These are phyloP conservation scores for Semaprochilodus insignis DNA, from an alignment of 2,797 vertebrate genomes.

Conservation along the genomic window DNA sequence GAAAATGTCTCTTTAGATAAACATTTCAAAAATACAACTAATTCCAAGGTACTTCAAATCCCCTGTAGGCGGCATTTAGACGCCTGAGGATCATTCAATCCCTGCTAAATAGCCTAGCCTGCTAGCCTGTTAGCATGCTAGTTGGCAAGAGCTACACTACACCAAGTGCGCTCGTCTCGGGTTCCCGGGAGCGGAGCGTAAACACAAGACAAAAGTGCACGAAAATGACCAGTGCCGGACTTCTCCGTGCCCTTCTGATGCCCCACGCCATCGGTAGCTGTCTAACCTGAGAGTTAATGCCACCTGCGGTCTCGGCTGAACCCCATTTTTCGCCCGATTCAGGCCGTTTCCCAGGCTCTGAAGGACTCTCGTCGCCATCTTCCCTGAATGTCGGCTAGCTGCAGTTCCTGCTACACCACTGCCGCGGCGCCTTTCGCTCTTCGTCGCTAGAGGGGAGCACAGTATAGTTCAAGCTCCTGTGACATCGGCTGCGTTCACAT, in stretches of 20 bases:
- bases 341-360: slow-evolving; percentile 75
- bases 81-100: not conserved
- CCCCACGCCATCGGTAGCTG: not conserved
- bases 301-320: slow-evolving; percentile 63
- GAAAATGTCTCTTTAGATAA: not conserved
- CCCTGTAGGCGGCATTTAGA: not conserved
- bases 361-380: slow-evolving; percentile 89
- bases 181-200: not conserved
- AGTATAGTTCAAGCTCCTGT: not conserved
- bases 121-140: slow-evolving; percentile 21
- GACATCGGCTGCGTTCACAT: not conserved
- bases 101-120: not conserved
- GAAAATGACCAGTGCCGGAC: not conserved
- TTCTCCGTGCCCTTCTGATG: no score
- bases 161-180: not conserved
- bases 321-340: slow-evolving; percentile 62
- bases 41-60: no score
- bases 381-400: slow-evolving; percentile 54
- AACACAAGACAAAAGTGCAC: not conserved
- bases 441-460: slow-evolving; percentile 14
- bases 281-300: slow-evolving; percentile 74
- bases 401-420: slow-evolving; percentile 20
- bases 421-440: not conserved
- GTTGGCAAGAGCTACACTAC: not conserved
- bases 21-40: not conserved